Conservation (phyloP, 2,113 vertebrate genomes). For the Elgaria multicarinata region DNA sequence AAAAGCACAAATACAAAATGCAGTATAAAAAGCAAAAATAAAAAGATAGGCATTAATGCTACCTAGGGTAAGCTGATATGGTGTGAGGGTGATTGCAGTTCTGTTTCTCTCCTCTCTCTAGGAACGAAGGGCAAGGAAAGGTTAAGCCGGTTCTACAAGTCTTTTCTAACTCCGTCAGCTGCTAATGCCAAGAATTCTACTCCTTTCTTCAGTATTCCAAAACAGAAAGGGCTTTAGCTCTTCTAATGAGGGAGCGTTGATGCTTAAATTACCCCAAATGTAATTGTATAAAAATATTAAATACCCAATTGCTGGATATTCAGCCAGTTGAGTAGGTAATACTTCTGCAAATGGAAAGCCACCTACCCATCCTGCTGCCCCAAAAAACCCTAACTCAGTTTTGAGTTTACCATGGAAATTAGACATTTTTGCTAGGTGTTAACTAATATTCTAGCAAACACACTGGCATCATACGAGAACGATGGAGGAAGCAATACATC, state of each 20-base stretch:
- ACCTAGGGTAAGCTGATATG: not conserved
- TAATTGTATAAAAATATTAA: not conserved
- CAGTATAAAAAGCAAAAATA: no score
- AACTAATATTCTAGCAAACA: slow-evolving; percentile 58
- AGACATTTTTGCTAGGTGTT: slow-evolving; percentile 60
- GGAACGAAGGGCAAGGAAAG: not conserved
- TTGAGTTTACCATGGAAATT: slow-evolving; percentile 14
- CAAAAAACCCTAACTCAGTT: not conserved
- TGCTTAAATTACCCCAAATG: not conserved
- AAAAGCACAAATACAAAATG: no score
- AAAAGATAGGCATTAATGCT: not conserved
- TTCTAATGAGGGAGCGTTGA: not conserved
- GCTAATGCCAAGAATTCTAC: not conserved
- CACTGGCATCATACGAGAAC: slow-evolving; percentile 61
- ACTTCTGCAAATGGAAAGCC: slow-evolving; percentile 3
- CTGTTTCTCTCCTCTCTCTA: not conserved
- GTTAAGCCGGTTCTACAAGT: not conserved
- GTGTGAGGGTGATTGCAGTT: not conserved
- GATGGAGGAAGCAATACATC: slow-evolving; percentile 76
- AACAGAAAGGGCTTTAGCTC: not conserved
- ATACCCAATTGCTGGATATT: not conserved
- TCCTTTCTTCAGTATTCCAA: not conserved
- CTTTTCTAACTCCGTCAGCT: not conserved
- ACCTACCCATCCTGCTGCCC: not conserved
- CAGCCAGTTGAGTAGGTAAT: not conserved